These are phyloP conservation scores for Trichogramma pretiosum DNA, from an alignment of 1,140 invertebrate species.

Conservation along the genomic window DNA sequence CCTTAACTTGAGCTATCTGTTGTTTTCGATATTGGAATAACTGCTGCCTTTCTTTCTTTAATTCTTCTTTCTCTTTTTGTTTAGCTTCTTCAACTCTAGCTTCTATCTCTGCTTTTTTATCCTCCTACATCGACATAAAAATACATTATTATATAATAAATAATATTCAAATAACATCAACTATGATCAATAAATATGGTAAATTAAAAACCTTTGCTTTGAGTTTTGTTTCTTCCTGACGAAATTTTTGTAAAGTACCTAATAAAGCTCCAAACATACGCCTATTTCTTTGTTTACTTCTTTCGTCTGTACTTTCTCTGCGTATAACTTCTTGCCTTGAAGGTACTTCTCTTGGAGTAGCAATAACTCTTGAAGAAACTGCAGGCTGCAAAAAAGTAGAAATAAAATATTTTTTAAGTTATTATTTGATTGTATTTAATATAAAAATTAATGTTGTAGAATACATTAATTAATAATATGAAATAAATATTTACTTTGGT, in stretches of 20 bases:
- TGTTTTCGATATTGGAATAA: conserved; percentile 76
- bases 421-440: background rate
- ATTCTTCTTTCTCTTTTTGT: conserved; percentile 73
- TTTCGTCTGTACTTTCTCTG: conserved; percentile 75
- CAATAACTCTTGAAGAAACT: conserved; percentile 51
- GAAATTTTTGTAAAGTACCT: conserved; percentile 90
- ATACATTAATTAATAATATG: background rate
- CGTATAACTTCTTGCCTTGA: conserved; percentile 69
- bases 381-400: conserved; percentile 33
- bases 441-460: too few relatives aligned
- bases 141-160: background rate
- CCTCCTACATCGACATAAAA: conserved; percentile 48
- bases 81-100: conserved; percentile 88
- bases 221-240: conserved; percentile 84
- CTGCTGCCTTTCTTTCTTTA: conserved; percentile 75
- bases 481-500: conserved; percentile 30
- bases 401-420: conserved; percentile 1
- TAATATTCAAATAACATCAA: too few relatives aligned
- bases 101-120: conserved; percentile 81
- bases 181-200: conserved; percentile 1
- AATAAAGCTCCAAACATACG: conserved; percentile 92
- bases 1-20: conserved; percentile 79
- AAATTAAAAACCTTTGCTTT: conserved; percentile 57
- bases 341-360: conserved; percentile 55
- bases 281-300: conserved; percentile 75